Percentiles rank a stretch among this genome's conserved stretches.
These are phyloP conservation scores for Rhabditoides inermis DNA, from an alignment of 2,888 invertebrate species.

Conservation along the genomic window DNA sequence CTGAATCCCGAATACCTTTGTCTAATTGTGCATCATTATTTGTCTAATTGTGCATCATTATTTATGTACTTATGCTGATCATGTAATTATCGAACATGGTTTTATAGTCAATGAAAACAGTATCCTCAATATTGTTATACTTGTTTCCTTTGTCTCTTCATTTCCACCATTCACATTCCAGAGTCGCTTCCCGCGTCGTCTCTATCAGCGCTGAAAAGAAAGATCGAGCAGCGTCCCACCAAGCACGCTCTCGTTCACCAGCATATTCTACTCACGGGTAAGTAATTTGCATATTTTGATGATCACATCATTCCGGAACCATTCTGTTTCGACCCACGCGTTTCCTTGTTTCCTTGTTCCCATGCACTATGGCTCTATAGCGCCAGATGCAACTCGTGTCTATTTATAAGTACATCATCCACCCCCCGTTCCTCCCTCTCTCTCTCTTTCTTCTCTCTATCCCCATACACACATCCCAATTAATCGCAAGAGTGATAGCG, in stretches of 20 bases:
- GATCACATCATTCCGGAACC: neutral
- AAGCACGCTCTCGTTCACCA: conserved; percentile 13
- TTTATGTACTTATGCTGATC: neutral
- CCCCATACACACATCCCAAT: neutral
- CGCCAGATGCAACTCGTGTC: too few relatives aligned
- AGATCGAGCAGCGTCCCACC: conserved; percentile 15
- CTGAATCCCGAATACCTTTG: neutral
- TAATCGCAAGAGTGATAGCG: too few relatives aligned
- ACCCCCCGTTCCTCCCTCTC: neutral
- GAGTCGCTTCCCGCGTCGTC: too few relatives aligned
- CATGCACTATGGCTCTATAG: too few relatives aligned
- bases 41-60: neutral
- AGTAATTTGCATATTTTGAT: neutral
- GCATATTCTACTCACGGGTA: conserved; percentile 17
- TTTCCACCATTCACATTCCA: too few relatives aligned
- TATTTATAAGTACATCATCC: too few relatives aligned
- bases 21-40: neutral
- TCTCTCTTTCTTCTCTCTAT: neutral
- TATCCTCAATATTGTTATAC: too few relatives aligned
- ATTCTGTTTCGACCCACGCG: neutral
- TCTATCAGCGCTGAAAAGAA: conserved; percentile 7
- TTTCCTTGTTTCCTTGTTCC: too few relatives aligned
- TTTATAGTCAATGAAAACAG: too few relatives aligned
- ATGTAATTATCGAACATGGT: conserved; percentile 1
- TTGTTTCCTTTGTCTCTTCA: too few relatives aligned